These are phyloP conservation scores for Eulemur mongoz DNA, from an alignment of 2,797 vertebrate genomes.

Conservation along the genomic window DNA sequence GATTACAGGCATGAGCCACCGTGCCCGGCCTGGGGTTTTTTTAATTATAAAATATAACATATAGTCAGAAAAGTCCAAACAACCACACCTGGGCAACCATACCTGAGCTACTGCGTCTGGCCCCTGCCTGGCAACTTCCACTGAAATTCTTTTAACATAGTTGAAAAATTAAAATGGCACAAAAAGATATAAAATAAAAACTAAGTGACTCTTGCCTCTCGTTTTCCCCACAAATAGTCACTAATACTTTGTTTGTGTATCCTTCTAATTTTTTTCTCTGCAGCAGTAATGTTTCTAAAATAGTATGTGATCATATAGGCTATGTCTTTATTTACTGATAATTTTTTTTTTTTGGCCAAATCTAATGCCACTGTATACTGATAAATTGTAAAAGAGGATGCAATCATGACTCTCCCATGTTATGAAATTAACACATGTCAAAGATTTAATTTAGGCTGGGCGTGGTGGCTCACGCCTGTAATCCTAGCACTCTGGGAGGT, in stretches of 20 bases:
- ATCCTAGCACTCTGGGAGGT: too few species aligned
- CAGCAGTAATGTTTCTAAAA: not conserved
- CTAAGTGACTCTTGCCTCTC: not conserved
- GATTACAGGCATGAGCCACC: too few species aligned
- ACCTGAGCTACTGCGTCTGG: too few species aligned
- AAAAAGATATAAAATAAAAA: conserved; percentile 7
- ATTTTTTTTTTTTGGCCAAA: not conserved
- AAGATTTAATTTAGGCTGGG: not conserved
- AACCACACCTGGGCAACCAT: not conserved
- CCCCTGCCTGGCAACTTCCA: not conserved
- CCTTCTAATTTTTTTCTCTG: not conserved
- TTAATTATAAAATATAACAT: not conserved
- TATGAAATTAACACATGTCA: conserved; percentile 11
- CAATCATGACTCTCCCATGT: not conserved
- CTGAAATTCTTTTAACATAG: conserved; percentile 20
- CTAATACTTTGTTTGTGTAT: not conserved
- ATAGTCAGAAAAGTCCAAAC: not conserved
- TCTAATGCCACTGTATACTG: not conserved
- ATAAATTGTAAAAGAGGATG: not conserved
- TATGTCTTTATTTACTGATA: conserved; percentile 4
- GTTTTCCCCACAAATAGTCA: not conserved
- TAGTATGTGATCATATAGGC: not conserved
- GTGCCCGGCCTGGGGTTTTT: not conserved
- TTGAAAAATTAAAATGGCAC: not conserved
- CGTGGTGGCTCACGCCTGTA: too few species aligned